Base-by-base conservation (phyloP, 1,140 invertebrate genomes). In the Leptinotarsa defecta region DNA sequence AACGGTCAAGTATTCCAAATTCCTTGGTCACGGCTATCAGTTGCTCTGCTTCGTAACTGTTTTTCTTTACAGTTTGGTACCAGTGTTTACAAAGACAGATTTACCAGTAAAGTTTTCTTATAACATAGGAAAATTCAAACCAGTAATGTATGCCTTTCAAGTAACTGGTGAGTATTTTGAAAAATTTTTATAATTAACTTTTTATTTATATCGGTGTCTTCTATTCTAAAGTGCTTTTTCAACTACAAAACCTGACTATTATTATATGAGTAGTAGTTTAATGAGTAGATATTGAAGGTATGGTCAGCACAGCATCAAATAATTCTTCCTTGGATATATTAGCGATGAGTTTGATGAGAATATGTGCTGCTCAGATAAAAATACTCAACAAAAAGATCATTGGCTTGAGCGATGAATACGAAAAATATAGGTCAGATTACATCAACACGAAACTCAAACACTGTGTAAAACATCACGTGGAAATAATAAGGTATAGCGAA, bases 21-120 rank as follows among this genome's bases (percentile, higher is more conserved):
- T 27, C 11, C 22, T 73, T 27, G 71, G 61, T 3, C 62, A 49
- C 43, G 15, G 71, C 1, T 76, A 76, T 49, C 43, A 68, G n/a
- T 73, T 71, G 15, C 15, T 43, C 11, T 71, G 67, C 13, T 62
- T 43, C 20, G 49, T 61, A 13, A 15, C 73, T 11, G 3, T 49
- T 13, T 71, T 78, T 4, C 6, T 52, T 22, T 78, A 64, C 34
- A 15, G 48, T 34, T 57, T 70, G 5, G 62, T 43, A 68, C 74
- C 74, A 8, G 3, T 76, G 13, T 19, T 76, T 20, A 71, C 72
- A 5, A 52, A 63, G n/a, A 48, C 68, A 63, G 19, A 67, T 62
- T 63, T 76, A 34, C 77, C 74, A 1, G 34, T 76, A 6, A 74
- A 68, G 5, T 76, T 78, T 61, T 67, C 70, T 13, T 78, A 69